Evolutionary conservation across 1,140 invertebrate species (phyloP).

Genomic region (Drosophila nebulosa): DNA sequence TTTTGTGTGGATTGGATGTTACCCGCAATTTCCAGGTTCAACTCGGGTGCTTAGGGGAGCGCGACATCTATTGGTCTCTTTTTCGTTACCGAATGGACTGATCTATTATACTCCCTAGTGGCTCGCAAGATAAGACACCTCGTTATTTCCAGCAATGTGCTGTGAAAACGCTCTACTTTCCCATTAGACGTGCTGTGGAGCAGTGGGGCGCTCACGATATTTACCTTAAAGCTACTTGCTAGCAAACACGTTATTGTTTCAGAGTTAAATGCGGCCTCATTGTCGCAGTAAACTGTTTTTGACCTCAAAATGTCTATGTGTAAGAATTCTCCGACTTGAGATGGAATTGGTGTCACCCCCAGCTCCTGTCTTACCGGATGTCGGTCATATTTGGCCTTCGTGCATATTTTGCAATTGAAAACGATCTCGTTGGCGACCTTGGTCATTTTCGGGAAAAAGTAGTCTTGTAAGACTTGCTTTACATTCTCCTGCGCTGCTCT

Average conservation of each 20-base stretch:
- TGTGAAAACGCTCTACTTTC: neutral
- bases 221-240: neutral
- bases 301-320: neutral
- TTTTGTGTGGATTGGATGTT: neutral
- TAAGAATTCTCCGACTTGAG: neutral
- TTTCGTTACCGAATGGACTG: conserved; percentile 1
- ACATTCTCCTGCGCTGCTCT: too few species aligned
- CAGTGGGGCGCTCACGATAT: too few species aligned
- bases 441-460: too few species aligned
- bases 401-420: too few species aligned
- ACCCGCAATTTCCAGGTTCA: neutral
- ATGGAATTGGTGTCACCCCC: too few species aligned
- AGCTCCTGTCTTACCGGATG: too few species aligned
- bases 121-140: neutral
- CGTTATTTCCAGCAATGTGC: too few species aligned
- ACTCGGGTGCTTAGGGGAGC: neutral
- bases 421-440: too few species aligned
- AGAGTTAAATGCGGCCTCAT: neutral
- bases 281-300: conserved; percentile 7
- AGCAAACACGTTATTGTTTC: neutral
- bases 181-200: neutral
- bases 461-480: too few species aligned
- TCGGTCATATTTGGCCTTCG: too few species aligned
- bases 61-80: conserved; percentile 5
- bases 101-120: conserved; percentile 3